Evolutionary conservation across 1,140 invertebrate species (phyloP), one percentile per base, ranked within the genome.

Genomic region (Cotesia vestalis): DNA sequence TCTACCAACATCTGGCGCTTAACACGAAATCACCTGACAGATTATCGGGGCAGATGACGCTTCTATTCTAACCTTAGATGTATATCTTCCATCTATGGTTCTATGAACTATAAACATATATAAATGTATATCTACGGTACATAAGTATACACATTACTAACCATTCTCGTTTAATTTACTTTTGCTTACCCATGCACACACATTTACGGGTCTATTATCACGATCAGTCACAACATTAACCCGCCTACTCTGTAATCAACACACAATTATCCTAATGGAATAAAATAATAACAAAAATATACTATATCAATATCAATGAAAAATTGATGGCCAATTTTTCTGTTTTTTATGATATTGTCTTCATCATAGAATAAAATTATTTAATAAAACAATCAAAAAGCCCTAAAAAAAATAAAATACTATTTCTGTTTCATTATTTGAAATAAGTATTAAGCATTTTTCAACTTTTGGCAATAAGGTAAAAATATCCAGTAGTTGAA

Each of bases 21-120:
- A 60, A 35, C 36, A 27, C 6, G 17, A 61, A 69, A 46, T 63
- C 66, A 66, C 27, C 17, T 11, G 38, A 64, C 14, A 14, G n/a
- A 14, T 17, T n/a, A 20, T 20, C 11, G 4, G 34, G 35, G 73
- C 81, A 83, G 80, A 82, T 82, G 81, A 82, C 81, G 81, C 75
- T 75, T 67, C 51, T 53, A 46, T 46, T 46, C 11, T 46, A 46
- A 8, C 40, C 40, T 46, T 46, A 46, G 40, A 46, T 46, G 11
- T 46, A 46, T 5, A 46, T 46, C 40, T 9, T 11, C 8, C 40
- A 46, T 38, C 63, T 57, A 61, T 55, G 60, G 72, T 38, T 36
- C 3, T 17, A 51, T 53, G 8, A 20, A 27, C 27, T 27, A 27
- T 27, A 27, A 27, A 27, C 3, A 3, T 27, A 27, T 27, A 27